Conservation (phyloP, 2,888 invertebrate genomes). For the Zaprionus obscuricornis region DNA sequence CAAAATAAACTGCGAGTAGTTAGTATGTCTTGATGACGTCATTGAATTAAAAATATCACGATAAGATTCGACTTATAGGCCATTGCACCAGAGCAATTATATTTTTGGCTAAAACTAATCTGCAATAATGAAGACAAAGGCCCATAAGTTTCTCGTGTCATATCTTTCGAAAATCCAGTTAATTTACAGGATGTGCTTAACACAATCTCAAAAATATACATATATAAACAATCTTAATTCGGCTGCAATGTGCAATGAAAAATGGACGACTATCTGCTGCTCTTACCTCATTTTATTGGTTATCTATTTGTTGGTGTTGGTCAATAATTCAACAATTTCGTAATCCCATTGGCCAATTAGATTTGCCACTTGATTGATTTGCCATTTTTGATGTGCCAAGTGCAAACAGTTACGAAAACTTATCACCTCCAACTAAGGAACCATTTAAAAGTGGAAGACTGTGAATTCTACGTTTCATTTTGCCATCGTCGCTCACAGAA, state of each 20-base stretch:
- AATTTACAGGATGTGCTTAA: conserved; percentile 22
- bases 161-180: conserved; percentile 3
- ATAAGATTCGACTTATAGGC: conserved; percentile 30
- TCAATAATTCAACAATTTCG: neutral
- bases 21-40: conserved; percentile 12
- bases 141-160: conserved; percentile 6
- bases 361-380: conserved; percentile 38
- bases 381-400: conserved; percentile 48
- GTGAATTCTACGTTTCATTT: conserved; percentile 27
- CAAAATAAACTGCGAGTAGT: too few relatives aligned
- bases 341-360: conserved; percentile 13
- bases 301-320: conserved; percentile 18
- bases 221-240: too few relatives aligned
- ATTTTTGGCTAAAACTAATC: conserved; percentile 25
- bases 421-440: conserved; percentile 10
- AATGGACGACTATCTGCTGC: conserved; percentile 12
- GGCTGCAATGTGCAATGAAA: conserved; percentile 20
- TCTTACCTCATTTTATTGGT: conserved; percentile 28
- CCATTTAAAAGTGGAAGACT: conserved; percentile 42
- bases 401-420: conserved; percentile 48
- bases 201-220: too few relatives aligned
- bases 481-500: conserved; percentile 16
- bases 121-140: conserved; percentile 1
- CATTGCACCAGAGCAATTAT: conserved; percentile 23
- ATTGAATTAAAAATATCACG: neutral